Base-by-base conservation (phyloP, 1,140 invertebrate species). In the Formica exsecta region DNA sequence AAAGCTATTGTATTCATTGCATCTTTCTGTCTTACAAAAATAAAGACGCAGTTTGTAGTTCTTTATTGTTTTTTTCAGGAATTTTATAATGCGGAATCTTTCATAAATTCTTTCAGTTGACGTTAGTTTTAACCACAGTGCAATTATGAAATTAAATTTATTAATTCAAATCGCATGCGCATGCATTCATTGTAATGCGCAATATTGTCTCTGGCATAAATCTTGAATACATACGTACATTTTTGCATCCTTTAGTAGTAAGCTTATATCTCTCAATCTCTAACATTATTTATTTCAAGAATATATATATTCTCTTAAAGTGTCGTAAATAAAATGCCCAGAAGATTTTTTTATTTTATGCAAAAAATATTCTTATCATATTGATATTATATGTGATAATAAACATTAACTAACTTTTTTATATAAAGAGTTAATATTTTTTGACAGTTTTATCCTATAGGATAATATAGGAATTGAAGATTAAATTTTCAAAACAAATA, bases 41-140 rank as follows among this genome's bases (percentile, higher is more conserved):
- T n/a, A n/a, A n/a, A n/a, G 65, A 5, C 13, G 16, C 48, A 80
- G 8, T 62, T 41, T 3, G n/a, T 11, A 57, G 9, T 41, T 71
- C 36, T 29, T 71, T 59, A 66, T 80, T 22, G 61, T 70, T 36
- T 57, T 41, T 48, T 59, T 70, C 25, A 62, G 41, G n/a, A 59
- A 77, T 44, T 77, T 51, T 51, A 19, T 19, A 51, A 66, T 51
- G 41, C 25, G 6, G 16, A 22, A 13, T 29, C 32, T 36, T 19
- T 61, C 41, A 25, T 51, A 51, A 65, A 79, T 79, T 51, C 1
- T 6, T 19, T 16, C n/a, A 38, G 36, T 66, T 77, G 25, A 32
- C 41, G 19, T 77, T 66, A 19, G 19, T 65, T 79, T 79, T 51
- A 65, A 65, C 44, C 29, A n/a, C 41, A 19, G 22, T 11, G 36